A percentile compares a stretch with the other conserved stretches of the same genome.
These are phyloP conservation scores for Probosciger aterrimus DNA, from an alignment of 2,113 vertebrate species.

Conservation along the genomic window DNA sequence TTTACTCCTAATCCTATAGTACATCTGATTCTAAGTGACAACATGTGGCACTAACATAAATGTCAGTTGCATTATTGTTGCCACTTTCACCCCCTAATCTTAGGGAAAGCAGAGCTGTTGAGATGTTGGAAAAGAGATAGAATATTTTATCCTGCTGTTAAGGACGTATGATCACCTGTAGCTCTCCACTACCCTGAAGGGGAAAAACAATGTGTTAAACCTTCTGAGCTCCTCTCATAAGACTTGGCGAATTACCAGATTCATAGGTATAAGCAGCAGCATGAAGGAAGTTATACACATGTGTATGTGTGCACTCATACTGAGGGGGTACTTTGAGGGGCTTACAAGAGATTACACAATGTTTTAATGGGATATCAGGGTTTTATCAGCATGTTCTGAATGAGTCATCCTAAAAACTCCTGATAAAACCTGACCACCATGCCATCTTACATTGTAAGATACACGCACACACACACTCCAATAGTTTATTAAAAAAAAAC, in stretches of 20 bases:
- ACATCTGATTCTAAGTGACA: constrained; percentile 39
- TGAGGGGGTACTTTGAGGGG: not conserved
- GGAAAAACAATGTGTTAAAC: not conserved
- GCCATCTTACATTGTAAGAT: not conserved
- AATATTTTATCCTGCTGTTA: not conserved
- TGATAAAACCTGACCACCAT: not conserved
- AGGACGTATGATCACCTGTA: not conserved
- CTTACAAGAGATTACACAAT: not conserved
- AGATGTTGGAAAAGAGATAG: not conserved
- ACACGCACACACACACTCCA: too few species aligned
- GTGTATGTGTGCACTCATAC: not conserved
- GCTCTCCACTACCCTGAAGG: not conserved
- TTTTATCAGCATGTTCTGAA: not conserved
- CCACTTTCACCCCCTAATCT: constrained; percentile 39
- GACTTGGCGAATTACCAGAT: not conserved
- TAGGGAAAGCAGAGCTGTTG: not conserved
- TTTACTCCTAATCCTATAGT: constrained; percentile 21
- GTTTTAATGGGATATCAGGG: not conserved
- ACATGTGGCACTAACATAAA: constrained; percentile 32
- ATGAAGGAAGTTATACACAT: not conserved
- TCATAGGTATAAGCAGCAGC: not conserved
- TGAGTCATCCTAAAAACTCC: not conserved
- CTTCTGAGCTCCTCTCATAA: not conserved
- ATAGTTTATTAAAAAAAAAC: not conserved
- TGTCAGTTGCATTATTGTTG: constrained; percentile 36